Evolutionary conservation across 1,140 invertebrate genomes (phyloP), one percentile per base, ranked within the genome.

Genomic region (Camponotus pennsylvanicus): DNA sequence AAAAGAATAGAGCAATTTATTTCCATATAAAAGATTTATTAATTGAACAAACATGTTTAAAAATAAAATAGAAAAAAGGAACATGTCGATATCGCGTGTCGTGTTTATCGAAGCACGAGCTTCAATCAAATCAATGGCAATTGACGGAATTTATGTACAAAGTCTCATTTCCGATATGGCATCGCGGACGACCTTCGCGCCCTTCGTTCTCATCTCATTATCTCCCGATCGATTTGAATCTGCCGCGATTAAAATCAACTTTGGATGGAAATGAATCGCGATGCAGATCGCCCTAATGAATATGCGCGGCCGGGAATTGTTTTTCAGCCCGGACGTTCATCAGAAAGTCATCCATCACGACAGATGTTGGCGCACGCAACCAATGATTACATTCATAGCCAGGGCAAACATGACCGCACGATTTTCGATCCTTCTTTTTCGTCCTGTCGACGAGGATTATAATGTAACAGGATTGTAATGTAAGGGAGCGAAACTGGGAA

Each of bases 311-410:
- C 27, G 11, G 59, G 59, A 77, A 78, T 78, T 78, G 59, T 78
- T 78, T 78, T 78, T 66, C 59, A 34, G 42, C 18, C 18, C 18
- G 42, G 18, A 45, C 75, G 75, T 64, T 77, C 75, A 64, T 77
- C 75, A 64, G 59, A 78, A 78, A 45, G 59, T 18, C 59, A 78
- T 66, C 59, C 61, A 78, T 78, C 76, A 66, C 18, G 40, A 66
- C 15, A 52, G 15, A 52, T 32, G 27, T 45, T 66, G 40, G 40
- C 55, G 7, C 61, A 66, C 42, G 42, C 76, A 66, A 66, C 3
- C 42, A 52, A 1, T 18, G 61, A 78, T 78, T 78, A 78, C 40
- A 49, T 78, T 78, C 52, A 78, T 52, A 66, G 55, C 37, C 59
- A 18, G 5, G 27, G 42, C 40, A 66, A 78, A 52, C 76, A 66